Base-by-base conservation (phyloP, 2,888 invertebrate genomes). In the Sepioteuthis lessoniana region DNA sequence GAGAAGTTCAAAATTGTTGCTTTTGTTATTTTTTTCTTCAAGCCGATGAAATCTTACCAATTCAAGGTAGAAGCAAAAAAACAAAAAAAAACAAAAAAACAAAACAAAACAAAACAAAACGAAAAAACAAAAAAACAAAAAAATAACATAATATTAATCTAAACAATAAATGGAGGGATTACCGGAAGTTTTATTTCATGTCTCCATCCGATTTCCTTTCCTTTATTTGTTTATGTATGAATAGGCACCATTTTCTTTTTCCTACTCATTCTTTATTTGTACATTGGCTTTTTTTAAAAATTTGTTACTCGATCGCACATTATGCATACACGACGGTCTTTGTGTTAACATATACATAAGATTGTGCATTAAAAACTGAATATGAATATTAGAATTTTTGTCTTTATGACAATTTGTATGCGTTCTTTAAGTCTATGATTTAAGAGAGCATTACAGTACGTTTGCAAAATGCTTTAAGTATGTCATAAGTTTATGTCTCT, bases 111-210 rank as follows among this genome's bases (percentile, higher is more conserved):
- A 25, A 50, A 2, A 50, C n/a, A n/a, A n/a, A 76, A n/a, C 31
- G 0, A 76, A 76, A 13, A 76, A 7, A 28, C 0, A 76, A 76
- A 76, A 50, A 50, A 25, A 16, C 10, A 50, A 50, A 50, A 2
- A 50, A 50, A 21, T 21, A 16, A 2, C 19, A 50, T 4, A 50
- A 50, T 50, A 50, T 25, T 50, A 50, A 50, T 16, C 16, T 50
- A 50, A 50, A 50, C 19, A 21, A 50, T n/a, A n/a, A 25, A n/a
- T 76, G 60, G 31, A 5, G 60, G n/a, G 31, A 28, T n/a, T 31
- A 76, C 60, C 60, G 60, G 60, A 76, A 76, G 60, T 31, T 76
- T 76, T n/a, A 76, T n/a, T 76, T 76, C 60, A 76, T 76, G n/a
- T 76, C 28, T 76, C 8, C 60, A 31, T 76, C 60, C 60, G n/a